A percentile compares a stretch with the other conserved stretches of the same genome.
Conservation (phyloP, 2,113 vertebrate genomes). For the Dicentrarchus labrax region DNA sequence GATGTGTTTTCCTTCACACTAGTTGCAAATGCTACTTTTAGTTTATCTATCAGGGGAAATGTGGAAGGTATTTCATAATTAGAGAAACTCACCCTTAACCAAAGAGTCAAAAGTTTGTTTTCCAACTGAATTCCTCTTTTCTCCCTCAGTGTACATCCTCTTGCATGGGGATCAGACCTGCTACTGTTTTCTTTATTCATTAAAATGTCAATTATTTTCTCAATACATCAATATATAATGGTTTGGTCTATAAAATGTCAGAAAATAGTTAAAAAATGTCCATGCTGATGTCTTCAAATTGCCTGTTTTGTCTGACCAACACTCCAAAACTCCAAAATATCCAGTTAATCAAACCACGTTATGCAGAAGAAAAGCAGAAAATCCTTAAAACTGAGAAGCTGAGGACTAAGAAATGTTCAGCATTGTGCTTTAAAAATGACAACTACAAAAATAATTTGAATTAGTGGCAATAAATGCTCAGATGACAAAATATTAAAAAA, state of each 20-base stretch:
- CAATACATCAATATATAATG: not conserved
- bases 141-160: not conserved
- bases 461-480: not conserved
- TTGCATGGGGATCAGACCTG: too few relatives aligned
- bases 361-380: not conserved
- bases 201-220: not conserved
- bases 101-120: not conserved
- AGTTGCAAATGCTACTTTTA: not conserved
- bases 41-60: not conserved
- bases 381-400: not conserved
- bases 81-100: not conserved
- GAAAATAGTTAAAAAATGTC: not conserved
- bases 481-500: not conserved
- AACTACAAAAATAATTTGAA: too few relatives aligned
- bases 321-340: not conserved
- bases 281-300: not conserved
- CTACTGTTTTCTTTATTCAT: not conserved
- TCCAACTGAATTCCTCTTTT: not conserved
- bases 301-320: not conserved
- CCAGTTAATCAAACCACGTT: not conserved
- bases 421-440: not conserved
- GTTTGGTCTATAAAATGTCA: not conserved
- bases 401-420: not conserved
- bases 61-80: not conserved
- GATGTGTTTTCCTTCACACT: not conserved